Percentiles rank a stretch among this genome's conserved stretches.
Evolutionary conservation across 1,140 invertebrate species (phyloP).

Genomic region (Calephelis nemesis): DNA sequence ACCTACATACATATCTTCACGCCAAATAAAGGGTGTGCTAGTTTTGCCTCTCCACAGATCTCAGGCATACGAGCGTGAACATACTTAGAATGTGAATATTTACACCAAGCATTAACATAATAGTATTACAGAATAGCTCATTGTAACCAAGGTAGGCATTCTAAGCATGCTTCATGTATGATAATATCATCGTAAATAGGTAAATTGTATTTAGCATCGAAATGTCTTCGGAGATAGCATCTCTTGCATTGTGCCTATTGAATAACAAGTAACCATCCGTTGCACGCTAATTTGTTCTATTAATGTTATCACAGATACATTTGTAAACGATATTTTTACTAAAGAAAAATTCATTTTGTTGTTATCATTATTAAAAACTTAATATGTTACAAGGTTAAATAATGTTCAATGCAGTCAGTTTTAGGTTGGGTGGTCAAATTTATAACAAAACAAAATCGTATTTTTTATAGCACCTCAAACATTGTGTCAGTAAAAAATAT

Average conservation of each 20-base stretch:
- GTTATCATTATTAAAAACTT: no score
- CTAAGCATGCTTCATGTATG: constrained; percentile 29
- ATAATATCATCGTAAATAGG: constrained; percentile 41
- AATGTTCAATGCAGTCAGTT: no score
- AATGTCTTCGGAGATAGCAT: constrained; percentile 40
- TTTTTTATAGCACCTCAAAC: no score
- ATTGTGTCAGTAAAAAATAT: no score
- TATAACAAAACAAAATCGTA: no score
- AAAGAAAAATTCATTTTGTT: no score
- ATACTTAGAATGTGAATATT: neutral
- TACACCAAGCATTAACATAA: neutral
- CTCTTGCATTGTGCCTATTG: constrained; percentile 40
- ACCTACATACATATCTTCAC: no score
- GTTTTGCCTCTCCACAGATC: no score
- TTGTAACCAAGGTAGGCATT: constrained; percentile 4
- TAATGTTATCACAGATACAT: constrained; percentile 32
- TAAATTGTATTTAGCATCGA: constrained; percentile 44
- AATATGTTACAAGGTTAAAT: no score
- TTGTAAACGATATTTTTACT: constrained; percentile 32
- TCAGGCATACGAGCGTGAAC: no score
- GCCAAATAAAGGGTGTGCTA: no score
- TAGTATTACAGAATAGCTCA: constrained; percentile 4
- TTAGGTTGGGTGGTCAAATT: no score
- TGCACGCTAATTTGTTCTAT: constrained; percentile 40
- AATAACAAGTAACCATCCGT: constrained; percentile 38